These are phyloP conservation scores for Paraescarpia echinospica DNA, from an alignment of 1,140 invertebrate genomes.

Conservation along the genomic window DNA sequence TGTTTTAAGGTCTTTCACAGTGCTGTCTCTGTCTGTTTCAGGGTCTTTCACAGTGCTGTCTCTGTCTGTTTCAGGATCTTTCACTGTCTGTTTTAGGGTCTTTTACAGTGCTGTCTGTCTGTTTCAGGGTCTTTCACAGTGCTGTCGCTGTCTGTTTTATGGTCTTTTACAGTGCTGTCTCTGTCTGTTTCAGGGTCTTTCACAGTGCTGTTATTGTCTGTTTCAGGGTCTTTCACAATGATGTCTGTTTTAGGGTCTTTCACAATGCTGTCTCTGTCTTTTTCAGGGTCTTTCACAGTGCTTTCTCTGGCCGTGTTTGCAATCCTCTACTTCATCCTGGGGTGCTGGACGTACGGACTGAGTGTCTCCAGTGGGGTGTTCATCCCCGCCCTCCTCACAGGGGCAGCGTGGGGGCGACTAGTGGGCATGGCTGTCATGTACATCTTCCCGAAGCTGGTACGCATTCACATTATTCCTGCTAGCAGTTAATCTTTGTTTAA, in stretches of 20 bases:
- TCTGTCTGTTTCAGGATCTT: background rate
- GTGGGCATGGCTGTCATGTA: conserved; percentile 70
- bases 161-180: too few species aligned
- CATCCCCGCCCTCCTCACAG: conserved; percentile 91
- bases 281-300: conserved; percentile 78
- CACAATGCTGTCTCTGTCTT: conserved; percentile 25
- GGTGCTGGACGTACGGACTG: conserved; percentile 91
- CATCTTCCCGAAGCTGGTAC: conserved; percentile 66
- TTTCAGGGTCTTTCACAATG: too few species aligned
- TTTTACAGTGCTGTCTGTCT: too few species aligned
- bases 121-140: too few species aligned
- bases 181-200: too few species aligned
- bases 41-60: background rate
- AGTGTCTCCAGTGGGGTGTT: conserved; percentile 95
- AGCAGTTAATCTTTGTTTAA: background rate
- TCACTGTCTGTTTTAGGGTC: background rate
- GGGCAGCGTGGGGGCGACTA: conserved; percentile 94
- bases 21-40: too few species aligned
- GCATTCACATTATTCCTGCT: conserved; percentile 16
- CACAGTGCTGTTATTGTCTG: too few species aligned
- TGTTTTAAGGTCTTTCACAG: too few species aligned
- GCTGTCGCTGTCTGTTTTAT: too few species aligned
- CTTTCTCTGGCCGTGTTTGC: conserved; percentile 81
- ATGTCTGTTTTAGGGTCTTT: background rate
- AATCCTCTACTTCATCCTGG: conserved; percentile 84